Conservation (phyloP, 2,888 invertebrate genomes). For the Acrobasis repandana region DNA sequence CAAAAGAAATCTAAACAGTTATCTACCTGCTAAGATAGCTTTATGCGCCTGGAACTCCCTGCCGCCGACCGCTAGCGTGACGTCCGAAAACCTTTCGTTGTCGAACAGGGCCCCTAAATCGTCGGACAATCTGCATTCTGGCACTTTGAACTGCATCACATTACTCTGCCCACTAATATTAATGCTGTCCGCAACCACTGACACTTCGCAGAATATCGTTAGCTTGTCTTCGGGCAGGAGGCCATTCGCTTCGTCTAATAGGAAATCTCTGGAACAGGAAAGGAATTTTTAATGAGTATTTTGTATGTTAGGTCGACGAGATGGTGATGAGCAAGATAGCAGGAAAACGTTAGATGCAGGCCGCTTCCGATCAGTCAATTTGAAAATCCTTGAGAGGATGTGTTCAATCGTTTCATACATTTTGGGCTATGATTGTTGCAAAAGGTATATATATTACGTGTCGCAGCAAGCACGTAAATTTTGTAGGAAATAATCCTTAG, state of each 20-base stretch:
- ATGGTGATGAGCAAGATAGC: no score
- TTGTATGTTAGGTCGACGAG: background rate
- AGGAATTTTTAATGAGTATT: conserved; percentile 16
- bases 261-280: conserved; percentile 90
- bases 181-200: conserved; percentile 98
- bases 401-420: no score
- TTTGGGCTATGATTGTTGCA: no score
- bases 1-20: background rate
- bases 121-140: conserved; percentile 96
- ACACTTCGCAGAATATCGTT: conserved; percentile 99
- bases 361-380: no score
- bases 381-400: no score
- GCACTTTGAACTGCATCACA: conserved; percentile 98
- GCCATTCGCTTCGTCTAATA: conserved; percentile 99
- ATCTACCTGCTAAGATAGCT: conserved; percentile 95
- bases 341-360: no score
- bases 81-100: conserved; percentile 98
- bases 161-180: conserved; percentile 99
- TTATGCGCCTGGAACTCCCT: conserved; percentile 98
- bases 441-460: no score
- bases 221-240: conserved; percentile 99
- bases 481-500: no score
- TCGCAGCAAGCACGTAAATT: no score
- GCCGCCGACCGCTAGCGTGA: conserved; percentile 95
- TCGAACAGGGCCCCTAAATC: conserved; percentile 98